These are phyloP conservation scores for Spizaetus ornatus DNA, from an alignment of 2,113 vertebrate genomes.

Conservation along the genomic window DNA sequence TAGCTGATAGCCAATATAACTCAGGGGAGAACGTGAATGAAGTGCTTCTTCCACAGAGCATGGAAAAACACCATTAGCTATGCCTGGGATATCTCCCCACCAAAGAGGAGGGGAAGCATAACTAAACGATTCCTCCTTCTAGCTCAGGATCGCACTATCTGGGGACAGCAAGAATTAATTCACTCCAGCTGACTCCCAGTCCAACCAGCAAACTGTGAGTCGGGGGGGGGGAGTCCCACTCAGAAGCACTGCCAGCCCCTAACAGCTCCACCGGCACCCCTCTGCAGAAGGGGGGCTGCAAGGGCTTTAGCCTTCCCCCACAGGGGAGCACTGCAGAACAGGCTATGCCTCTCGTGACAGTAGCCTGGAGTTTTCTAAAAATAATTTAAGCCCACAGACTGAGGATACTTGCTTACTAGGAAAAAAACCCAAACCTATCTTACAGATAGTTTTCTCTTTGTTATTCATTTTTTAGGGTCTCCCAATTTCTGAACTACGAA, in stretches of 20 bases:
- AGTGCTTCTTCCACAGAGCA: not conserved
- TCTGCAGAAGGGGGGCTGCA: not conserved
- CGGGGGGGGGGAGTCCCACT: too few species aligned
- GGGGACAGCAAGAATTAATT: not conserved
- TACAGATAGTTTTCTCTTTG: not conserved
- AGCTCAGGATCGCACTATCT: not conserved
- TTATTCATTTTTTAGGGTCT: not conserved
- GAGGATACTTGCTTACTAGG: not conserved
- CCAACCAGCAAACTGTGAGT: not conserved
- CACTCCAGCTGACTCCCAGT: not conserved
- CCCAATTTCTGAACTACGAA: not conserved
- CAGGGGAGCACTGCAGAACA: not conserved
- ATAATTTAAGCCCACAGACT: not conserved
- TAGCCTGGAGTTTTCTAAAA: not conserved
- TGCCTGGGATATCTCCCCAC: not conserved
- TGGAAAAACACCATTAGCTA: not conserved
- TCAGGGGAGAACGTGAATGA: fast-evolving
- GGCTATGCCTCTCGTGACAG: not conserved
- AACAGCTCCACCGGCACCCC: not conserved
- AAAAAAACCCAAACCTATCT: not conserved
- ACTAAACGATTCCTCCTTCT: fast-evolving
- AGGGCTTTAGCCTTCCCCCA: not conserved
- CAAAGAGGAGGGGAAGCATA: not conserved
- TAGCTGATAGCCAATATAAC: not conserved
- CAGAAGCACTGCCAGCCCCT: fast-evolving